A percentile compares a stretch with the other conserved stretches of the same genome.
phyloP scores from a whole-genome alignment of 2,113 vertebrate genomes.

The Upupa epops region DNA sequence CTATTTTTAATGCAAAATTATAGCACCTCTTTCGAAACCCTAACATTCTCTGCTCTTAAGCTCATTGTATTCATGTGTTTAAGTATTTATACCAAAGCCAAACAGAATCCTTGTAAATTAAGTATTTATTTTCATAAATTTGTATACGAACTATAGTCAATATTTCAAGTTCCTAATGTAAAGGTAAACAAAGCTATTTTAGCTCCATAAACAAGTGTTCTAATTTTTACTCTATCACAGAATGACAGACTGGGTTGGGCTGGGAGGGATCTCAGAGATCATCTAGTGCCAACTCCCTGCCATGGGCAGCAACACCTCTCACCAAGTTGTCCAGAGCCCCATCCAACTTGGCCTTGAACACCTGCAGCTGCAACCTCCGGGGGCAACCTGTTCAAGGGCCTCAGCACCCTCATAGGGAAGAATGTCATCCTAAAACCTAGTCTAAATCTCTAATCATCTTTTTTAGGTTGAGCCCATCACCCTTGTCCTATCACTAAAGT shows the following conservation, averaged over 20 bases:
- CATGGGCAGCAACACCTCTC: too few species aligned
- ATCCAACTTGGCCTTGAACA: too few species aligned
- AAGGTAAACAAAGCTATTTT: background rate
- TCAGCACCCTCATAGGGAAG: too few species aligned
- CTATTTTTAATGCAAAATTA: background rate
- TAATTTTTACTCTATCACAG: background rate
- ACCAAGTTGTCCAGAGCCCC: too few species aligned
- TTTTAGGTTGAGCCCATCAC: too few species aligned
- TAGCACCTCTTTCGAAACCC: background rate
- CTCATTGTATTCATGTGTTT: background rate
- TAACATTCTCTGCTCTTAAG: background rate
- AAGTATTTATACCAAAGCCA: background rate
- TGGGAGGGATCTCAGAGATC: too few species aligned
- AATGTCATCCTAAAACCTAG: too few species aligned
- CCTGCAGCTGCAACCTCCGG: too few species aligned
- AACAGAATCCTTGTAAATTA: background rate
- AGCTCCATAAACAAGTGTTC: background rate
- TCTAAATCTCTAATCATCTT: too few species aligned
- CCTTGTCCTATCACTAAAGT: too few species aligned
- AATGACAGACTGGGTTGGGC: background rate
- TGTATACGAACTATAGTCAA: background rate
- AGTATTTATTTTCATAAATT: background rate
- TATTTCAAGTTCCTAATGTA: background rate
- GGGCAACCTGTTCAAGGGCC: too few species aligned
- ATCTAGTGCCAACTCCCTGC: too few species aligned